A percentile compares a stretch with the other conserved stretches of the same genome.
phyloP scores from a whole-genome alignment of 2,113 vertebrate species.

The Baryphthengus martii region DNA sequence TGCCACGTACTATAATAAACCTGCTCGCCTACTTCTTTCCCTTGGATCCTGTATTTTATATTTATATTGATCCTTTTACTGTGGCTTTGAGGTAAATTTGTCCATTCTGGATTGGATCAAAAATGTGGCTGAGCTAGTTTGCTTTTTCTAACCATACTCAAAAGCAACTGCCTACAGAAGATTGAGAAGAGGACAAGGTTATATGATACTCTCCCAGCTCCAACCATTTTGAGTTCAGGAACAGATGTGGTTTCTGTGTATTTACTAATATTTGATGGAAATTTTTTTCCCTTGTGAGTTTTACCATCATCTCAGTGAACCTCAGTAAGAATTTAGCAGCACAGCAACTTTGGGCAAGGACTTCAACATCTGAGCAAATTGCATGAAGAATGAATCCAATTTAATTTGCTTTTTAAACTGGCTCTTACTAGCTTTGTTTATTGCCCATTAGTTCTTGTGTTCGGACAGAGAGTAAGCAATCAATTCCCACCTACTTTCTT shows the following conservation, averaged over 20 bases:
- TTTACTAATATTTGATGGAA: neutral
- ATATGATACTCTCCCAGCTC: neutral
- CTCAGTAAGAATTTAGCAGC: neutral
- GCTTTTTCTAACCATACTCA: neutral
- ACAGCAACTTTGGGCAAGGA: neutral
- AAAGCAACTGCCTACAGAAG: neutral
- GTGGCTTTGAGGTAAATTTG: neutral
- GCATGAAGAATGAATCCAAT: neutral
- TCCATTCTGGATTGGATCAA: neutral
- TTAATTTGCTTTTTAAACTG: neutral
- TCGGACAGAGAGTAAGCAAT: neutral
- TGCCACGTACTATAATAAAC: neutral
- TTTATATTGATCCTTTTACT: neutral
- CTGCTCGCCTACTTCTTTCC: neutral
- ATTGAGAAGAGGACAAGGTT: neutral
- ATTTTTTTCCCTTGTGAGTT: neutral
- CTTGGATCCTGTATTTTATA: neutral
- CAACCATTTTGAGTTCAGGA: neutral
- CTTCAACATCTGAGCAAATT: neutral
- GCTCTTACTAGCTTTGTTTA: neutral
- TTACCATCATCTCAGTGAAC: neutral
- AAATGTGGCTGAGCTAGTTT: neutral
- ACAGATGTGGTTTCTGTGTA: conserved; percentile 1
- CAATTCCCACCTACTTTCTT: neutral
- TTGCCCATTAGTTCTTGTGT: neutral